phyloP scores from a whole-genome alignment of 2,888 invertebrate genomes.

The Zhengitettix transpicula region DNA sequence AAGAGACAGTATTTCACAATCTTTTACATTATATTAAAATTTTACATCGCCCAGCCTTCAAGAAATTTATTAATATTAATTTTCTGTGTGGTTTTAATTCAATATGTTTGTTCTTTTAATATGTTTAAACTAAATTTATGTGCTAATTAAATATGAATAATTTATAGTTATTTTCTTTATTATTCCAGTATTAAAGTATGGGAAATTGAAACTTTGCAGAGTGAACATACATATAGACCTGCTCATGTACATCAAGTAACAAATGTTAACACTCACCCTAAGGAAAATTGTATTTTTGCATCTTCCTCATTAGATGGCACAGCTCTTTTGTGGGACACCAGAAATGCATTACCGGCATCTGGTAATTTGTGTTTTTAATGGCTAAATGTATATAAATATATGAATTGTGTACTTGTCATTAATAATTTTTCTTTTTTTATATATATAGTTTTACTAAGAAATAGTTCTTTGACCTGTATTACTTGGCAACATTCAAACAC shows the following conservation, averaged over 20 bases:
- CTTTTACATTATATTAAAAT: too few species aligned
- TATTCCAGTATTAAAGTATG: conserved; percentile 32
- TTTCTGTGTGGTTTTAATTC: too few species aligned
- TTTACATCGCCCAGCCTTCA: too few species aligned
- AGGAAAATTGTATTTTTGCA: conserved; percentile 25
- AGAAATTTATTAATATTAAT: too few species aligned
- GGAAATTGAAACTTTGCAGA: conserved; percentile 31
- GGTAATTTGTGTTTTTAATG: conserved; percentile 14
- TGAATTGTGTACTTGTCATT: too few species aligned
- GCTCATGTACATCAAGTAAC: conserved; percentile 32
- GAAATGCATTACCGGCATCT: conserved; percentile 21
- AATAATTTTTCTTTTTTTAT: not conserved
- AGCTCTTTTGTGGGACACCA: conserved; percentile 25
- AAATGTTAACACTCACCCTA: conserved; percentile 30
- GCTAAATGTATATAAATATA: too few species aligned
- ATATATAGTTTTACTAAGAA: not conserved
- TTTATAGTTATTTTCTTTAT: not conserved
- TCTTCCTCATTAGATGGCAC: conserved; percentile 35
- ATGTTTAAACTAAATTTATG: too few species aligned
- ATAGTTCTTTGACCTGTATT: conserved; percentile 23
- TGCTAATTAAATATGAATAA: too few species aligned
- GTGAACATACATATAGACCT: conserved; percentile 29
- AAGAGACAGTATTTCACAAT: too few species aligned
- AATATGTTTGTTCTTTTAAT: too few species aligned
- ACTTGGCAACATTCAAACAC: conserved; percentile 27